These are phyloP conservation scores for Choreutis nemorana DNA, from an alignment of 2,888 invertebrate genomes.

Conservation along the genomic window DNA sequence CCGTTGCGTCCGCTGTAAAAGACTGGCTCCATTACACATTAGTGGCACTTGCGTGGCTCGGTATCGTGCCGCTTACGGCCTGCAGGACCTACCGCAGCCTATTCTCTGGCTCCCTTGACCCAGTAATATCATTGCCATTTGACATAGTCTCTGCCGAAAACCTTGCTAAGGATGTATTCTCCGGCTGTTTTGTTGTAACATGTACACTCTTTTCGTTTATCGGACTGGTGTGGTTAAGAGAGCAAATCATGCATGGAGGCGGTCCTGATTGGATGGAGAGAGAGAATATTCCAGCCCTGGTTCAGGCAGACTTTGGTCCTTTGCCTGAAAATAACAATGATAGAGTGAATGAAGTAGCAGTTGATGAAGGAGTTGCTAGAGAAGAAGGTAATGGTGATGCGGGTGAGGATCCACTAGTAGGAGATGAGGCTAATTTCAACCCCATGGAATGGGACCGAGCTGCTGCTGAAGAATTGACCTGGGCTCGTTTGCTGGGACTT, in stretches of 20 bases:
- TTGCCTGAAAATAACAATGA: slow-evolving; percentile 60
- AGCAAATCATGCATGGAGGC: slow-evolving; percentile 97
- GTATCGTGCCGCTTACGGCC: slow-evolving; percentile 94
- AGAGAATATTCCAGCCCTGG: slow-evolving; percentile 64
- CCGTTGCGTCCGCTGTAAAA: slow-evolving; percentile 90
- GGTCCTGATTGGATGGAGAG: slow-evolving; percentile 96
- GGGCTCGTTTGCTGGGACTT: slow-evolving; percentile 95
- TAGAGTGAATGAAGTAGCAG: slow-evolving; percentile 39
- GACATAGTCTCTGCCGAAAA: slow-evolving; percentile 95
- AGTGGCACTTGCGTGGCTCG: slow-evolving; percentile 97
- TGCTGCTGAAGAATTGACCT: slow-evolving; percentile 96
- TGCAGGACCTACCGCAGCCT: slow-evolving; percentile 94
- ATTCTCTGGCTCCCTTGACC: slow-evolving; percentile 89
- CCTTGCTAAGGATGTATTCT: slow-evolving; percentile 91
- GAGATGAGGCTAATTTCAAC: slow-evolving; percentile 93
- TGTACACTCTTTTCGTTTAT: slow-evolving; percentile 97
- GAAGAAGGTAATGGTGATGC: slow-evolving; percentile 43
- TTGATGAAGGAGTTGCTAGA: slow-evolving; percentile 33
- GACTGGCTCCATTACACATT: slow-evolving; percentile 98
- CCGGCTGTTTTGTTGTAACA: slow-evolving; percentile 95
- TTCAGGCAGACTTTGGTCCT: slow-evolving; percentile 47
- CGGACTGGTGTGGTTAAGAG: slow-evolving; percentile 95
- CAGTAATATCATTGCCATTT: slow-evolving; percentile 85
- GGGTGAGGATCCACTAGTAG: slow-evolving; percentile 64
- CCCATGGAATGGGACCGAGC: slow-evolving; percentile 99